Evolutionary conservation across 2,113 vertebrate species (phyloP), one percentile per base, ranked within the genome.

Genomic region (Brachypodius melanocephalos): DNA sequence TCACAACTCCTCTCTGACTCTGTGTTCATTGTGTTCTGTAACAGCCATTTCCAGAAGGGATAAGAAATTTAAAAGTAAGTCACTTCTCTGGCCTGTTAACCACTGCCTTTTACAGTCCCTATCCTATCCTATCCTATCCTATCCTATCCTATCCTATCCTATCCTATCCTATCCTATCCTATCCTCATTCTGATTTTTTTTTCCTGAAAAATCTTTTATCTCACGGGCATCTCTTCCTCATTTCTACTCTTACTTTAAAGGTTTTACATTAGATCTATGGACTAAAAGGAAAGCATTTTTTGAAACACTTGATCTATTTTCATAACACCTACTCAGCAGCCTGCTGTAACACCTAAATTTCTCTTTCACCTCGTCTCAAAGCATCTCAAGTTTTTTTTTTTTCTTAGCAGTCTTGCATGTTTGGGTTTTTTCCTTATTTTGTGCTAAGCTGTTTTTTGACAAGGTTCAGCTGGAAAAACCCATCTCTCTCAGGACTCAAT

Each of bases 381-480:
- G 22, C 36, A 49, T 66, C 65, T 57, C 57, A 79, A 46, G 22
- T 62, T 88, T 88, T 83, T 79, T 88, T 83, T 79, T 94, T 93
- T 51, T 29, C 22, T 81, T 94, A 43, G 34, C 85, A 88, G 17
- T 45, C 87, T 94, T 76, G 26, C 46, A 79, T 69, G 43, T 79
- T 96, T 93, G 77, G 61, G 54, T 83, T 95, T 94, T 69, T 92
- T 92, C 57, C 66, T 85, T 76, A 61, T 67, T 96, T 92, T 88
- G 69, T 24, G 17, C 58, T 88, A 94, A 93, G 61, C 82, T 96
- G 29, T 89, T 96, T 72, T 92, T 96, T 94, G 81, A 97, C 88
- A 96, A 97, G 86, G 82, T 90, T 85, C 93, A 96, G 61, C 87
- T 97, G 57, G 85, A 91, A 85, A 97, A 96, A 96, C 80, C 85